phyloP scores from a whole-genome alignment of 1,140 invertebrate genomes.

The Agrilus planipennis region DNA sequence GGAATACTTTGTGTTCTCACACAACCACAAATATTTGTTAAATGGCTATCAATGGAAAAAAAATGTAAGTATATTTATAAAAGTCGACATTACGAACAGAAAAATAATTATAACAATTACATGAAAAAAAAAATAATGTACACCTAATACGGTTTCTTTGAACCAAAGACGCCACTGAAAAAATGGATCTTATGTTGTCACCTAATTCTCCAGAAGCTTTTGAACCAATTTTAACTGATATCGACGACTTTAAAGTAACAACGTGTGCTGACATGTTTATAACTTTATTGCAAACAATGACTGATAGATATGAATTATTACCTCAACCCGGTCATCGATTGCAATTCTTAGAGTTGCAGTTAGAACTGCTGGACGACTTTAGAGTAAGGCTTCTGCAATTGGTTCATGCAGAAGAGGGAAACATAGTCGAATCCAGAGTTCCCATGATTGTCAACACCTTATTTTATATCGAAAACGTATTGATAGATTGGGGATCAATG shows the following conservation, averaged over 20 bases:
- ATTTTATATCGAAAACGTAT: constrained; percentile 63
- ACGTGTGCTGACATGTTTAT: constrained; percentile 68
- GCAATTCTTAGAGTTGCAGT: constrained; percentile 77
- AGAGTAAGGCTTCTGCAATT: constrained; percentile 35
- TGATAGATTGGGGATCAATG: constrained; percentile 78
- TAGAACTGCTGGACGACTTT: constrained; percentile 77
- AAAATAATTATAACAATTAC: constrained; percentile 3
- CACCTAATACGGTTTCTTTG: constrained; percentile 3
- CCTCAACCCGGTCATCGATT: constrained; percentile 80
- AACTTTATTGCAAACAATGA: constrained; percentile 70
- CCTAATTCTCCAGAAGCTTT: constrained; percentile 55
- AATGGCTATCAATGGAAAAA: constrained; percentile 82
- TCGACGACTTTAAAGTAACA: constrained; percentile 60
- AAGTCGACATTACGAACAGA: background rate
- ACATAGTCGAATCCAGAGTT: constrained; percentile 46
- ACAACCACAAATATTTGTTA: constrained; percentile 65
- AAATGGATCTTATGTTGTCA: constrained; percentile 75
- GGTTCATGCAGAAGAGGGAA: constrained; percentile 46
- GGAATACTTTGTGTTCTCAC: constrained; percentile 66
- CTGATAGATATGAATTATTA: constrained; percentile 71
- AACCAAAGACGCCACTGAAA: constrained; percentile 65
- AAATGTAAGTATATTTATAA: constrained; percentile 65
- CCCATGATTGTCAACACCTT: constrained; percentile 73
- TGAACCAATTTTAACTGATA: constrained; percentile 42
- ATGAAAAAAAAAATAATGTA: background rate